Evolutionary conservation across 2,888 invertebrate species (phyloP).

Genomic region (Dermolepida albohirtum): DNA sequence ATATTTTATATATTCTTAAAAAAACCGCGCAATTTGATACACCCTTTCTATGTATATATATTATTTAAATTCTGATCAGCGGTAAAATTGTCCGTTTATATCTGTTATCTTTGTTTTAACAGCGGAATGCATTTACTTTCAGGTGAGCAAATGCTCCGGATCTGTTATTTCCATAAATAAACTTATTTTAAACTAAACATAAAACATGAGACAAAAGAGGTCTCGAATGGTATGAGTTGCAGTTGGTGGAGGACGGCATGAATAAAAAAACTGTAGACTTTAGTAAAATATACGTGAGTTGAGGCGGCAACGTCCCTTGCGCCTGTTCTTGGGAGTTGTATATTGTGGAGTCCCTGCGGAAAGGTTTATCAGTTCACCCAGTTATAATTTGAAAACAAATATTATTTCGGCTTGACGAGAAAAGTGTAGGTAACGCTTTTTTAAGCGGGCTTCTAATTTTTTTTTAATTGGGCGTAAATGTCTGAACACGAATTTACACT

Average conservation of each 20-base stretch:
- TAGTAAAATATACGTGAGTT: constrained; percentile 23
- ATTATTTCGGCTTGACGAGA: constrained; percentile 24
- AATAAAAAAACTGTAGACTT: constrained; percentile 23
- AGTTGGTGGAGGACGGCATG: constrained; percentile 17
- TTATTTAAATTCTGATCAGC: not conserved
- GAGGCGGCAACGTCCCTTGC: constrained; percentile 4
- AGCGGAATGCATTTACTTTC: constrained; percentile 22
- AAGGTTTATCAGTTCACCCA: constrained; percentile 28
- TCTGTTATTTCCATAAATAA: constrained; percentile 36
- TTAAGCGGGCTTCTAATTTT: no score
- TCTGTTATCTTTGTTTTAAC: constrained; percentile 24
- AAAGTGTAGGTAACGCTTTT: not conserved
- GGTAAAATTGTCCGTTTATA: not conserved
- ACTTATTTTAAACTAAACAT: constrained; percentile 19
- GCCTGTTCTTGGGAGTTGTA: constrained; percentile 27
- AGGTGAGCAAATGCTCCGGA: constrained; percentile 16
- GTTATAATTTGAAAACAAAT: constrained; percentile 28
- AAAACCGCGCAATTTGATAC: no score
- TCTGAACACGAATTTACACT: no score
- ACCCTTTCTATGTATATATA: no score
- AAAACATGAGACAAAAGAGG: constrained; percentile 27
- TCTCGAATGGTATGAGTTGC: constrained; percentile 2
- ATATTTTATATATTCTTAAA: no score
- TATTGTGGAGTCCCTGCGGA: constrained; percentile 30
- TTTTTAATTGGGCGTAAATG: no score